phyloP scores from a whole-genome alignment of 2,797 vertebrate species.

The Anguilla marmorata region DNA sequence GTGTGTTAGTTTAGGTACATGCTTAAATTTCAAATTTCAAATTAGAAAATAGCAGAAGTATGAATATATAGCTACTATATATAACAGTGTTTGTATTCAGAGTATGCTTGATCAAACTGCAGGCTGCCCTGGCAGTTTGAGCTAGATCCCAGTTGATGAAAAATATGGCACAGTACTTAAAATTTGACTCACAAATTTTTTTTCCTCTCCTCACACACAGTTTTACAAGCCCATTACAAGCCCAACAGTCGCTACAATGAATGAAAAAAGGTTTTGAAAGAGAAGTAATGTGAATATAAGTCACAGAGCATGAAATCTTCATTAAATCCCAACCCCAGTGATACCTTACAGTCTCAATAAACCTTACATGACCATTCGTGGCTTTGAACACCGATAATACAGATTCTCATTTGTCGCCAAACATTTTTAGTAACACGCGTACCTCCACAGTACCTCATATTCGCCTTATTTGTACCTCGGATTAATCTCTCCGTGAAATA shows the following conservation, averaged over 20 bases:
- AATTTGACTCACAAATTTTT: background rate
- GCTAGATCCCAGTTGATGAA: background rate
- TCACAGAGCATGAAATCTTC: background rate
- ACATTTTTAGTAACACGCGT: background rate
- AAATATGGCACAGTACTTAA: background rate
- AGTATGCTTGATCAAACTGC: too few relatives aligned
- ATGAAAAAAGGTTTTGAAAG: background rate
- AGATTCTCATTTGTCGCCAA: background rate
- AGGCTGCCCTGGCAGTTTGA: background rate
- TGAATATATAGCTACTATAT: too few relatives aligned
- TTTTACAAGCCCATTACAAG: too few relatives aligned
- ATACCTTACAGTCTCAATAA: background rate
- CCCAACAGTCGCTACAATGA: too few relatives aligned
- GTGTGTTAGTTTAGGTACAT: background rate
- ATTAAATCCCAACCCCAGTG: background rate
- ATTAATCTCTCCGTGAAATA: background rate
- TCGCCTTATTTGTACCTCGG: too few relatives aligned
- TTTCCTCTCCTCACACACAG: too few relatives aligned
- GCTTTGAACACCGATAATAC: background rate
- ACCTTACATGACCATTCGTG: background rate
- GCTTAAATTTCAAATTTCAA: background rate
- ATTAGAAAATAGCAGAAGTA: background rate
- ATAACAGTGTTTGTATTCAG: too few relatives aligned
- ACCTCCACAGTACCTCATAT: background rate
- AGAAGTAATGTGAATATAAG: background rate